phyloP scores from a whole-genome alignment of 2,888 invertebrate species.

The Pomacea canaliculata region DNA sequence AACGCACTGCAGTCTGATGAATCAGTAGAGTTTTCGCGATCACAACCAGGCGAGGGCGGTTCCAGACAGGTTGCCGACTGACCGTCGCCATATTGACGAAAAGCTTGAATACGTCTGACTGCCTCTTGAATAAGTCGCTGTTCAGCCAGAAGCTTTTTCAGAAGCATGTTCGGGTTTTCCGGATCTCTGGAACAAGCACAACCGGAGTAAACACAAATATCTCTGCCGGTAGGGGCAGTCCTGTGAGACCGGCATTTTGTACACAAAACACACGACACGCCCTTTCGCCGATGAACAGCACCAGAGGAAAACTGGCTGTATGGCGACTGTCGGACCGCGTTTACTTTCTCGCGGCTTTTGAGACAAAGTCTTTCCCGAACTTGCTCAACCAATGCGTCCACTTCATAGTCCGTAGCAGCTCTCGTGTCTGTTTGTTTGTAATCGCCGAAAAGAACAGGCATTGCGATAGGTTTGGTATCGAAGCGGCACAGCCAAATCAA shows the following conservation, averaged over 20 bases:
- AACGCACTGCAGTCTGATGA: conserved; percentile 16
- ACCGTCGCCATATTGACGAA: conserved; percentile 16
- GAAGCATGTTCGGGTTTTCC: conserved; percentile 22
- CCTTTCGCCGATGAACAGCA: conserved; percentile 10
- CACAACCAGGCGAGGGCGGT: conserved; percentile 2
- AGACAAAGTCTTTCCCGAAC: conserved; percentile 33
- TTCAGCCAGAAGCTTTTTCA: conserved; percentile 31
- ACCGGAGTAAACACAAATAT: background rate
- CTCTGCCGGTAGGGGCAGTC: background rate
- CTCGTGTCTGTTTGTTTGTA: conserved; percentile 2
- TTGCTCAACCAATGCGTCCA: conserved; percentile 31
- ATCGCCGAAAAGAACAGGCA: conserved; percentile 21
- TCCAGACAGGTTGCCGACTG: background rate
- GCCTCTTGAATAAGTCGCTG: conserved; percentile 37
- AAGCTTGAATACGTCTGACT: conserved; percentile 30
- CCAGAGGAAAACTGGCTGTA: conserved; percentile 8
- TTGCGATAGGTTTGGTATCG: background rate
- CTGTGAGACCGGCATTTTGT: conserved; percentile 10
- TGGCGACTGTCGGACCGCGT: conserved; percentile 25
- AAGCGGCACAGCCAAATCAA: background rate
- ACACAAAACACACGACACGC: conserved; percentile 9
- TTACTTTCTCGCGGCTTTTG: conserved; percentile 31
- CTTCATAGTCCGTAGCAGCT: conserved; percentile 16
- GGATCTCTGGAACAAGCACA: background rate
- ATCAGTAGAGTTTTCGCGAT: conserved; percentile 11